Evolutionary conservation across 2,797 vertebrate species (phyloP).

Genomic region (Allobates femoralis): DNA sequence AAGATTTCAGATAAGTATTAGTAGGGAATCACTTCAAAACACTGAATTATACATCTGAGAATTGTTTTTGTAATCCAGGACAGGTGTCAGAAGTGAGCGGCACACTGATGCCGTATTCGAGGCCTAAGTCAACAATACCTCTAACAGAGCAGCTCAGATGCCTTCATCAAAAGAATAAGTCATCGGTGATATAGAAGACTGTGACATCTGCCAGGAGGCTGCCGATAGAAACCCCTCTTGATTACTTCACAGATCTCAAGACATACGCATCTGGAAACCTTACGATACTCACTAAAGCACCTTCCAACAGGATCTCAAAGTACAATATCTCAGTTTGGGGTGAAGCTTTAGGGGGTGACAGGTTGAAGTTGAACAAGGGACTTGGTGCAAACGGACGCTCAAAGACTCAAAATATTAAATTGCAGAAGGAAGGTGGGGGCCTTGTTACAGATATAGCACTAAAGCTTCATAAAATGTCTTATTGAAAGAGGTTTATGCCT

Average conservation of each 20-base stretch:
- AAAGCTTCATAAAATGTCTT: too few species aligned
- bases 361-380: not conserved
- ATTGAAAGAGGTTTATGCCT: too few species aligned
- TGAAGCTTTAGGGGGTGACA: not conserved
- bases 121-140: conserved; percentile 65
- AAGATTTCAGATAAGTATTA: conserved; percentile 63
- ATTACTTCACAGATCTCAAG: not conserved
- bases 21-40: conserved; percentile 60
- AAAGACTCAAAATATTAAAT: too few species aligned
- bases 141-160: conserved; percentile 51
- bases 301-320: not conserved
- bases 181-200: conserved; percentile 2
- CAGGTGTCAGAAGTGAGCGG: conserved; percentile 64
- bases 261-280: not conserved
- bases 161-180: conserved; percentile 33
- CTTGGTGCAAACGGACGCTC: too few species aligned
- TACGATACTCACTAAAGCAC: not conserved
- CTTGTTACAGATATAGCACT: too few species aligned
- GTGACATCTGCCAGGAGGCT: not conserved
- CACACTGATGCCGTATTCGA: conserved; percentile 49
- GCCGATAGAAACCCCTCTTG: not conserved
- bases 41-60: conserved; percentile 72
- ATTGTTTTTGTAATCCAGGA: conserved; percentile 66
- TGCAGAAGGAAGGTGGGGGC: too few species aligned
- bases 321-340: not conserved